Conservation (phyloP, 1,140 invertebrate species). For the Triops longicaudatus region DNA sequence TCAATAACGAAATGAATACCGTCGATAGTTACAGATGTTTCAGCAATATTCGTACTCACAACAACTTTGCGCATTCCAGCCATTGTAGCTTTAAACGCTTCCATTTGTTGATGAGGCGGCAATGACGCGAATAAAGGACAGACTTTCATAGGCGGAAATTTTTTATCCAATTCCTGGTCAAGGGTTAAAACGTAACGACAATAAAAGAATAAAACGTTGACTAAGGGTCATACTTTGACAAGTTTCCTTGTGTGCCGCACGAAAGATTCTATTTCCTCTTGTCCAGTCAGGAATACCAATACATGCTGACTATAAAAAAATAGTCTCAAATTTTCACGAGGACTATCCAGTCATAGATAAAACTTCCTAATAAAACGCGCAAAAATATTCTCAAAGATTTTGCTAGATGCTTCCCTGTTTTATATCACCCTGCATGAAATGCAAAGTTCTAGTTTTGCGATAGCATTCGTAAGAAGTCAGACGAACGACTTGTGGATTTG, state of each 20-base stretch:
- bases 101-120: conserved; percentile 63
- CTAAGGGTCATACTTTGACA: conserved; percentile 48
- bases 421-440: no score
- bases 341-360: not conserved
- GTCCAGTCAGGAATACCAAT: conserved; percentile 94
- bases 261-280: conserved; percentile 94
- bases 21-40: conserved; percentile 88
- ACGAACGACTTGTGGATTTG: no score
- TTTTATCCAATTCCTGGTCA: conserved; percentile 40
- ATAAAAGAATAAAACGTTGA: not conserved
- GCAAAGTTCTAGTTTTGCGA: no score
- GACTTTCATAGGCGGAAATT: conserved; percentile 52
- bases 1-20: conserved; percentile 93
- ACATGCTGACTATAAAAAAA: conserved; percentile 60
- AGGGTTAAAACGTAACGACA: conserved; percentile 21
- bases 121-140: conserved; percentile 77
- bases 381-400: not conserved
- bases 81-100: conserved; percentile 61
- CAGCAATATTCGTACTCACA: conserved; percentile 95
- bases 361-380: not conserved
- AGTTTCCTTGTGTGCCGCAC: conserved; percentile 64
- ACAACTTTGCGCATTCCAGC: conserved; percentile 74
- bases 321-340: conserved; percentile 18
- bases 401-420: no score
- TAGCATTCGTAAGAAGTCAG: no score